Evolutionary conservation across 2,113 vertebrate species (phyloP), one percentile per base, ranked within the genome.

Genomic region (Myotis yumanensis): DNA sequence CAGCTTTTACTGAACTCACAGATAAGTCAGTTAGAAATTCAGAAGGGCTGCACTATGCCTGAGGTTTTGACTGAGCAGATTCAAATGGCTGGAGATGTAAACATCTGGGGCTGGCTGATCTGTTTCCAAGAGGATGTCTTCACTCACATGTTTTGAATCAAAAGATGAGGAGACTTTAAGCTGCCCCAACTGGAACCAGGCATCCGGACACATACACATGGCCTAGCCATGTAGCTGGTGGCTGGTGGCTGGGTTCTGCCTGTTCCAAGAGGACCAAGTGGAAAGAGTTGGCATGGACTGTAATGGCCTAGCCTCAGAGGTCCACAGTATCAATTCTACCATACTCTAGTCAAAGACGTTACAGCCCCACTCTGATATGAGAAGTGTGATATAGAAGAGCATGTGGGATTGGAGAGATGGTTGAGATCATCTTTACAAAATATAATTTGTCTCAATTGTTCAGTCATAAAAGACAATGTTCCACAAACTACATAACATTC

Each of bases 341-440:
- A 40, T 32, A 68, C 20, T 80, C 51, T 48, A 46, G 57, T 68
- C 3, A 1, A n/a, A 71, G 11, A 83, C 73, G 32, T 57, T 37
- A 73, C 20, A 68, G 17, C 37, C 32, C 46, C 11, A 59, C 32
- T 11, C 48, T 81, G 20, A 59, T 73, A 23, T 32, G 62, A 62
- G 59, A 88, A 64, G 28, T 80, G 11, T 28, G 4, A 57, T 15
- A 37, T 11, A 73, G 64, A 80, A 68, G 22, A 95, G 16, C 18
- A 40, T 48, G 8, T n/a, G 20, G 25, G 10, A 48, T 25, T 68
- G 23, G 46, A 86, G 37, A 80, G 28, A 86, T 12, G 3, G 6
- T 57, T 86, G 81, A 92, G 35, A 43, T 32, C 62, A 46, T 89
- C 79, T 72, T 79, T 72, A 48, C 48, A 86, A 86, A 84, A 84